Evolutionary conservation across 2,113 vertebrate genomes (phyloP).

Genomic region (Rutilus rutilus): DNA sequence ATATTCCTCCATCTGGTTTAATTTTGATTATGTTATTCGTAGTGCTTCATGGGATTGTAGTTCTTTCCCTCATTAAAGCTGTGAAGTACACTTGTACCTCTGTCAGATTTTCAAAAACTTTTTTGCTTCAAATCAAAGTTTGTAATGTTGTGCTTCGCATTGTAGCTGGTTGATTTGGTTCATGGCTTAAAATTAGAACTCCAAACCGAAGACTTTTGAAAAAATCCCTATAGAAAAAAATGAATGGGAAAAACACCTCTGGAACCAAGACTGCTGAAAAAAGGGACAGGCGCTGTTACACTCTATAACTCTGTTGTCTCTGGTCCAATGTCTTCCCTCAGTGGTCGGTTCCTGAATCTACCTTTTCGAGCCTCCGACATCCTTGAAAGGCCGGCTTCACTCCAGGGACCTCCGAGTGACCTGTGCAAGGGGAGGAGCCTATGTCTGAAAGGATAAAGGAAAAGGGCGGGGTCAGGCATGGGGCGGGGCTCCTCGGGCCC

Average conservation of each 20-base stretch:
- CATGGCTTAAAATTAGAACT: neutral
- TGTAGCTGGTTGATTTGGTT: neutral
- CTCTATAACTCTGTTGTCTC: slow-evolving; percentile 68
- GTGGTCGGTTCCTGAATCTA: slow-evolving; percentile 66
- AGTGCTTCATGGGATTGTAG: neutral
- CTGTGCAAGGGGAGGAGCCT: slow-evolving; percentile 69
- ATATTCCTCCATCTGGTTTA: too few species aligned
- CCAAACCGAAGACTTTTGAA: neutral
- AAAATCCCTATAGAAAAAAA: neutral
- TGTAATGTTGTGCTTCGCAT: neutral
- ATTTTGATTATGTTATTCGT: neutral
- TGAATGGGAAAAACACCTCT: neutral
- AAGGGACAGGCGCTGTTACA: neutral
- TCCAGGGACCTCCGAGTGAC: slow-evolving; percentile 41
- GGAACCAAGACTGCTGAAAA: neutral
- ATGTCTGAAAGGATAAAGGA: slow-evolving; percentile 80
- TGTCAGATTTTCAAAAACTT: neutral
- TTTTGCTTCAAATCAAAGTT: neutral
- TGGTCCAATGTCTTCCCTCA: slow-evolving; percentile 58
- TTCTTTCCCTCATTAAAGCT: neutral
- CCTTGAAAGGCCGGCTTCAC: slow-evolving; percentile 53
- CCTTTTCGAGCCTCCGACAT: slow-evolving; percentile 48
- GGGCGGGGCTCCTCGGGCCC: slow-evolving; percentile 76
- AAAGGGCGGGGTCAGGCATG: slow-evolving; percentile 93
- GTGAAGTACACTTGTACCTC: neutral